These are phyloP conservation scores for Leucoraja erinaceus DNA, from an alignment of 2,113 vertebrate species.

Conservation along the genomic window DNA sequence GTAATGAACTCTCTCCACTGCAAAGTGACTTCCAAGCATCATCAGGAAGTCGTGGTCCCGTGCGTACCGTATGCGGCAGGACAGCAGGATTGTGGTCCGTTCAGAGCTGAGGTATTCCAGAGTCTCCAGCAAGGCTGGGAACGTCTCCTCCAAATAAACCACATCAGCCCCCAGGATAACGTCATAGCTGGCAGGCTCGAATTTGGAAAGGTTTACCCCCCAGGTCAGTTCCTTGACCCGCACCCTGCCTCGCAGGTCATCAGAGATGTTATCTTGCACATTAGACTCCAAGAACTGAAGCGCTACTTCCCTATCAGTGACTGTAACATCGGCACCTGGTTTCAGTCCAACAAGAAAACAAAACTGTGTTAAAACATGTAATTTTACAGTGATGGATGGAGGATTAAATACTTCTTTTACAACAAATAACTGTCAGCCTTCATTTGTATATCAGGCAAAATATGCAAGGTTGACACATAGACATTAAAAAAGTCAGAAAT, in stretches of 20 bases:
- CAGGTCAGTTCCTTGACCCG: constrained; percentile 79
- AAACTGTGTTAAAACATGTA: background rate
- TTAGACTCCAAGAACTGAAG: constrained; percentile 78
- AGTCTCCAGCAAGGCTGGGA: constrained; percentile 71
- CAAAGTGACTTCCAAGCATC: constrained; percentile 65
- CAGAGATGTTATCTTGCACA: constrained; percentile 72
- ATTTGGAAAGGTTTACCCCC: constrained; percentile 70
- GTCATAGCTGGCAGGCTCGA: constrained; percentile 67
- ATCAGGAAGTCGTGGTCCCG: constrained; percentile 75
- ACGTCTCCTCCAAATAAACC: constrained; percentile 88
- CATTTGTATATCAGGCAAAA: background rate
- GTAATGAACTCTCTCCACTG: constrained; percentile 70
- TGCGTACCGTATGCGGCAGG: constrained; percentile 85
- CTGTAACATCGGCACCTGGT: constrained; percentile 77
- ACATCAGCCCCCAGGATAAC: constrained; percentile 86
- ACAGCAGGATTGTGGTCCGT: constrained; percentile 63
- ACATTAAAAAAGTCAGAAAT: background rate
- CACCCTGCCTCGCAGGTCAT: constrained; percentile 52
- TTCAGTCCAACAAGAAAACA: background rate
- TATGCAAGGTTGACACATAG: background rate
- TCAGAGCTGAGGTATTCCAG: constrained; percentile 73
- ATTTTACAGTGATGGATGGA: background rate
- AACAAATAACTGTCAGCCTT: background rate
- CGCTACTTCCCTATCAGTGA: constrained; percentile 78
- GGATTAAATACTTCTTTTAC: background rate